phyloP scores from a whole-genome alignment of 2,888 invertebrate species.

The Heliconius sara region DNA sequence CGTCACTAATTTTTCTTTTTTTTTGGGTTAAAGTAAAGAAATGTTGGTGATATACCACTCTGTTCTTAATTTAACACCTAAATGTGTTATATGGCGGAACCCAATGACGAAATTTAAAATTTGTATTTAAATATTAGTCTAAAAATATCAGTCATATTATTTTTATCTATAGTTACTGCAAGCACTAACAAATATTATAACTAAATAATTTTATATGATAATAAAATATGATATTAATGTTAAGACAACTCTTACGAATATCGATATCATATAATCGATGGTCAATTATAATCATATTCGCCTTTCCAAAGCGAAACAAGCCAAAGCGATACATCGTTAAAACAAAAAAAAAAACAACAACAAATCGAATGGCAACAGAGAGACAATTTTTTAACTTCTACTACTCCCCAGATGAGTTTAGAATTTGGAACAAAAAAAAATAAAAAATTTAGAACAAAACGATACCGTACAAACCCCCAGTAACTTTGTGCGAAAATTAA shows the following conservation, averaged over 20 bases:
- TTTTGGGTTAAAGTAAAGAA: not conserved
- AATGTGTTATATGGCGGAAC: not conserved
- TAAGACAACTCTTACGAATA: not conserved
- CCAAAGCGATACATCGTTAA: not conserved
- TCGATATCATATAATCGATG: not conserved
- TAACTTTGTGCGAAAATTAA: slow-evolving; percentile 78
- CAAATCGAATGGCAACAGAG: slow-evolving; percentile 51
- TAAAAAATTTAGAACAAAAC: slow-evolving; percentile 73
- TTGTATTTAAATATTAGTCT: no score
- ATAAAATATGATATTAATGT: not conserved
- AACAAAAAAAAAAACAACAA: not conserved
- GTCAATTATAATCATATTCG: not conserved
- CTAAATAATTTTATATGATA: no score
- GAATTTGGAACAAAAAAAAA: slow-evolving; percentile 72
- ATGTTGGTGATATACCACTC: not conserved
- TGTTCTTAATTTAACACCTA: not conserved
- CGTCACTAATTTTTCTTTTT: no score
- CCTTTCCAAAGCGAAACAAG: not conserved
- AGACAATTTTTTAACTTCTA: slow-evolving; percentile 73
- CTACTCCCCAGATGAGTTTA: slow-evolving; percentile 59
- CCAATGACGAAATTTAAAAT: not conserved
- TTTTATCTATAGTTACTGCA: not conserved
- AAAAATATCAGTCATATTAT: not conserved
- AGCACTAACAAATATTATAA: not conserved
- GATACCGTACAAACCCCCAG: slow-evolving; percentile 65